phyloP scores from a whole-genome alignment of 2,113 vertebrate species.

The Arenaria interpres region DNA sequence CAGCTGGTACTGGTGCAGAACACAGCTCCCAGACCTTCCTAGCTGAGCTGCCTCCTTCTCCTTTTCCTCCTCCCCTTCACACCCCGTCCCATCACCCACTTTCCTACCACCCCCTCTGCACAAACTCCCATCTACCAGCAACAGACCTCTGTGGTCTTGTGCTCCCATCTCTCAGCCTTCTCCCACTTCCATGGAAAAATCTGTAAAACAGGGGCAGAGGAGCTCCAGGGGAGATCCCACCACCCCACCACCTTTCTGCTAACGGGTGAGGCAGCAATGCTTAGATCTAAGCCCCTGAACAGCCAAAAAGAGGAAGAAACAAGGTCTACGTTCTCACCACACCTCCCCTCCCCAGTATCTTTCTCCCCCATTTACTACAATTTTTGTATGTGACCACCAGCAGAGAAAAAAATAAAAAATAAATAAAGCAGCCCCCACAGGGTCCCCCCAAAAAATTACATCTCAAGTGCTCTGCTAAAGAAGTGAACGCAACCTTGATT shows the following conservation, averaged over 20 bases:
- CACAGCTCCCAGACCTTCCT: not conserved
- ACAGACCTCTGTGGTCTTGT: not conserved
- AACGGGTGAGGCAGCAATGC: not conserved
- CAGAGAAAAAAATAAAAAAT: not conserved
- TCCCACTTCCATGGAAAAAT: not conserved
- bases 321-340: not conserved
- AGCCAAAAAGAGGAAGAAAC: not conserved
- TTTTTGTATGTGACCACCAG: not conserved
- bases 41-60: not conserved
- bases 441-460: not conserved
- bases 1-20: not conserved
- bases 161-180: not conserved
- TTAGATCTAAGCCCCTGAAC: not conserved
- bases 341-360: rapidly evolving
- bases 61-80: not conserved
- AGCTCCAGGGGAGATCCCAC: not conserved
- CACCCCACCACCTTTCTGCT: too few relatives aligned
- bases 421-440: not conserved
- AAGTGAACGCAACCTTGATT: not conserved
- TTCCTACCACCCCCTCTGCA: not conserved
- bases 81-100: not conserved
- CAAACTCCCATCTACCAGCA: not conserved
- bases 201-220: not conserved
- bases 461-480: not conserved
- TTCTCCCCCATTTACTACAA: not conserved